A percentile compares a stretch with the other conserved stretches of the same genome.
phyloP scores from a whole-genome alignment of 2,888 invertebrate species.

The Smittia aterrima region DNA sequence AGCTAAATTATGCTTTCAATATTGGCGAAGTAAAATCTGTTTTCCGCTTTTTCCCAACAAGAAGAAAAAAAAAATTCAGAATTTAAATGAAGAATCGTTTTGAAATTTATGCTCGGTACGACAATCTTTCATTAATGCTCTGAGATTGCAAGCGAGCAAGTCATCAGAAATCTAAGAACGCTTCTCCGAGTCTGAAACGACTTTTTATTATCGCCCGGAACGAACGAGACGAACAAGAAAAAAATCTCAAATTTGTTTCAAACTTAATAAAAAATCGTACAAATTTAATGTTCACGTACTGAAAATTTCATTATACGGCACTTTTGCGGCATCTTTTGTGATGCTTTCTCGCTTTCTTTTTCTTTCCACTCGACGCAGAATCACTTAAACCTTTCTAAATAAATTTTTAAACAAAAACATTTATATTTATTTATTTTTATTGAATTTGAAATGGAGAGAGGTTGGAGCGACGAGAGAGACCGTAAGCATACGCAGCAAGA shows the following conservation, averaged over 20 bases:
- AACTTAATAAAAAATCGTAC: conserved; percentile 38
- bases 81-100: conserved; percentile 19
- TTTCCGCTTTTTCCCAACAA: neutral
- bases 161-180: conserved; percentile 9
- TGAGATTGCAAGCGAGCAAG: neutral
- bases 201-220: conserved; percentile 6
- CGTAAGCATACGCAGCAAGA: neutral
- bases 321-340: conserved; percentile 35
- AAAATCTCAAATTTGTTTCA: conserved; percentile 29
- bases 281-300: conserved; percentile 39
- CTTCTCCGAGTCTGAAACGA: neutral
- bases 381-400: conserved; percentile 41
- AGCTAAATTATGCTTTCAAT: conserved; percentile 41
- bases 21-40: conserved; percentile 20
- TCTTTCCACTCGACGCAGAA: conserved; percentile 19
- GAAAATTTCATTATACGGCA: conserved; percentile 41
- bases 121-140: neutral
- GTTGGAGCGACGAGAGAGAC: neutral
- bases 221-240: neutral
- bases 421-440: conserved; percentile 42
- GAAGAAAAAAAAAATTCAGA: neutral
- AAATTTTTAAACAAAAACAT: conserved; percentile 42
- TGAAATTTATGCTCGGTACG: conserved; percentile 5
- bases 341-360: neutral
- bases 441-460: conserved; percentile 15